Evolutionary conservation across 2,113 vertebrate species (phyloP).

Genomic region (Falco punctatus): DNA sequence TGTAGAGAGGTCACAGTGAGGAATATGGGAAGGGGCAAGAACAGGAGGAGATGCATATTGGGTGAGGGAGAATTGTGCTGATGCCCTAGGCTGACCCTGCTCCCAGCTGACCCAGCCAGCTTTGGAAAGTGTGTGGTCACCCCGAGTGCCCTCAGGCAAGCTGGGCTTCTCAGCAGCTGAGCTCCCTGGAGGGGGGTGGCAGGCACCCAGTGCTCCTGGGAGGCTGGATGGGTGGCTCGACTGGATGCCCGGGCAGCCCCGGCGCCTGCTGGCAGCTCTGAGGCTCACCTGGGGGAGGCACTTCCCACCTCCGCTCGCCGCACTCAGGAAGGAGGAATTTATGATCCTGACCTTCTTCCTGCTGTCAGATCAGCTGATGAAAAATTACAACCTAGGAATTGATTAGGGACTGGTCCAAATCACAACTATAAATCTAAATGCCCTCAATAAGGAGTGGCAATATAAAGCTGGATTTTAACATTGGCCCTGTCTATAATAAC

Average conservation of each 20-base stretch:
- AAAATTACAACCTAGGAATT: conserved; percentile 35
- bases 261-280: not conserved
- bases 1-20: not conserved
- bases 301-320: not conserved
- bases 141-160: not conserved
- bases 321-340: not conserved
- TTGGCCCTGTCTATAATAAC: not conserved
- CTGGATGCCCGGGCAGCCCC: not conserved
- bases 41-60: not conserved
- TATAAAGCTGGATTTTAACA: not conserved
- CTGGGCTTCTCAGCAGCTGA: not conserved
- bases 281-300: not conserved
- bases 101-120: not conserved
- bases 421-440: conserved; percentile 45
- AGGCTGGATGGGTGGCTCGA: not conserved
- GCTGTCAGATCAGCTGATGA: conserved; percentile 53
- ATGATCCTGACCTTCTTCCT: conserved; percentile 51
- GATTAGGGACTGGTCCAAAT: conserved; percentile 29
- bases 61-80: not conserved
- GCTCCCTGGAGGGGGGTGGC: rapidly evolving
- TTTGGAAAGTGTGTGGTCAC: not conserved
- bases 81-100: not conserved
- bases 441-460: not conserved
- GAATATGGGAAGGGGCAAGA: not conserved
- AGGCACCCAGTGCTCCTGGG: not conserved